phyloP scores from a whole-genome alignment of 2,113 vertebrate genomes.

The Greenwoodochromis staneri region DNA sequence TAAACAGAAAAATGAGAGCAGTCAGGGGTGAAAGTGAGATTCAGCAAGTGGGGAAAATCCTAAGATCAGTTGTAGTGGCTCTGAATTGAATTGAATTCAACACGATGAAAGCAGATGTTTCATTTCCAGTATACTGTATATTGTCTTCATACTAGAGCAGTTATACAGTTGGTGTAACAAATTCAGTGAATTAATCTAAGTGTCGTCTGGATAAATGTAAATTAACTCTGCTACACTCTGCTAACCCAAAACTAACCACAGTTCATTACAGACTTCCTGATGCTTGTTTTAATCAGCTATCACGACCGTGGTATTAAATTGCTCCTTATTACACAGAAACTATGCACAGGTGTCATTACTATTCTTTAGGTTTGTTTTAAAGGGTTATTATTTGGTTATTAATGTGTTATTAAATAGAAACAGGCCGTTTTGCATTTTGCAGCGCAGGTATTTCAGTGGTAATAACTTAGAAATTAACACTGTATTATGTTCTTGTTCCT shows the following conservation, averaged over 20 bases:
- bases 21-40: neutral
- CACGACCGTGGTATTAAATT: accelerated
- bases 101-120: neutral
- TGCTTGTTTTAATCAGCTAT: neutral
- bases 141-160: neutral
- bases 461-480: neutral
- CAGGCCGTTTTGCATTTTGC: neutral
- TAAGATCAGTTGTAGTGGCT: neutral
- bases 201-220: neutral
- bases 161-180: neutral
- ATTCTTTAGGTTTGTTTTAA: neutral
- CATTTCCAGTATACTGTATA: neutral
- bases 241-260: neutral
- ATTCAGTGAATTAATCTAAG: neutral
- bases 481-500: neutral
- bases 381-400: neutral
- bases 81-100: neutral
- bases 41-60: neutral
- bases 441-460: neutral
- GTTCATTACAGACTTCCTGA: neutral
- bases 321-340: neutral
- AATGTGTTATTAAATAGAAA: neutral
- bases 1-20: neutral
- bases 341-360: neutral
- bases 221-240: neutral